A percentile compares a stretch with the other conserved stretches of the same genome.
These are phyloP conservation scores for Vespertilio murinus DNA, from an alignment of 2,797 vertebrate genomes.

Conservation along the genomic window DNA sequence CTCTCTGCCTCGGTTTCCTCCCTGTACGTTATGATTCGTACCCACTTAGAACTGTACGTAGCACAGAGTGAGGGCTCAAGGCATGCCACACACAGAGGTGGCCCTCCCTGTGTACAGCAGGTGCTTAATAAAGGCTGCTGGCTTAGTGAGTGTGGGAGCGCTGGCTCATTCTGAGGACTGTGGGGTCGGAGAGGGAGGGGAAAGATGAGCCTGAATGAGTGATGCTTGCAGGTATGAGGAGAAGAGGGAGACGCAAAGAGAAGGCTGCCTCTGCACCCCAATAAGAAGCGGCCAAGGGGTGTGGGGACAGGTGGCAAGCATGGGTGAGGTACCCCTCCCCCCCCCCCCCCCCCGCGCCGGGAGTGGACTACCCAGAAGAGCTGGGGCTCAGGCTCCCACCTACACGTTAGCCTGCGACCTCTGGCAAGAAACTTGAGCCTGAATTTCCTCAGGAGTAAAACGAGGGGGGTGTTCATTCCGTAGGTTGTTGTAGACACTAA, in stretches of 20 bases:
- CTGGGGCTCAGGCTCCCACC: not conserved
- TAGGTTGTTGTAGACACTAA: not conserved
- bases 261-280: not conserved
- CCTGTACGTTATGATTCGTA: accelerated
- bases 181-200: no score
- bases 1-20: not conserved
- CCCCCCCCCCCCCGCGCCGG: not conserved
- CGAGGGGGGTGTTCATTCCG: accelerated
- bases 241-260: not conserved
- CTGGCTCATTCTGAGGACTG: not conserved
- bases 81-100: not conserved
- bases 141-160: not conserved
- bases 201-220: not conserved
- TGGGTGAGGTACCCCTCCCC: no score
- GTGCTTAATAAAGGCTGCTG: not conserved
- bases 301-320: no score
- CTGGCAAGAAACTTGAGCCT: not conserved
- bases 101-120: not conserved
- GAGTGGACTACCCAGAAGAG: no score
- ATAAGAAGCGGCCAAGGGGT: not conserved
- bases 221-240: not conserved
- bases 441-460: not conserved
- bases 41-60: not conserved
- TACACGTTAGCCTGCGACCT: not conserved
- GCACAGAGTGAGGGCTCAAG: not conserved